Conservation (phyloP, 2,797 vertebrate genomes). For the Pantherophis alleghaniensis region DNA sequence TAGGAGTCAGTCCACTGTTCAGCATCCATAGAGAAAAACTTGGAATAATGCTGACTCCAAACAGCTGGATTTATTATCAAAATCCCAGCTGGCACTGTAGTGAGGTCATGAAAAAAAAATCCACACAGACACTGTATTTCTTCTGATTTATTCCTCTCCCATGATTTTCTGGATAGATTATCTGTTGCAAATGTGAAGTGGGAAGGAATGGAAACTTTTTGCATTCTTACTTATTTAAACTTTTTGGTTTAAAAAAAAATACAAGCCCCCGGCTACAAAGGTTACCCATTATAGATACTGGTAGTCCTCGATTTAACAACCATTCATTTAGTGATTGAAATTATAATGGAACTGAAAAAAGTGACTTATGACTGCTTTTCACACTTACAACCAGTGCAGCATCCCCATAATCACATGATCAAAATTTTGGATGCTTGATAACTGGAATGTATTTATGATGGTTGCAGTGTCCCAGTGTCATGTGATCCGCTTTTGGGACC, state of each 20-base stretch:
- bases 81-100: background rate
- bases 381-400: too few species aligned
- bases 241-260: background rate
- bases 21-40: background rate
- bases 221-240: background rate
- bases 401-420: background rate
- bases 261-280: background rate
- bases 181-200: background rate
- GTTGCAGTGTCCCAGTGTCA: too few species aligned
- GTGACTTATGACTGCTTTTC: background rate
- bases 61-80: constrained; percentile 10
- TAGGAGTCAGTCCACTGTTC: background rate
- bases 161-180: background rate
- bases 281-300: background rate
- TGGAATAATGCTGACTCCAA: background rate
- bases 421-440: background rate
- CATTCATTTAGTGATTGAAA: background rate
- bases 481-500: too few species aligned
- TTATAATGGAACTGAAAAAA: background rate
- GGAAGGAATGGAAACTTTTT: background rate
- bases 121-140: background rate
- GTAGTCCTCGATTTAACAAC: background rate
- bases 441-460: background rate
- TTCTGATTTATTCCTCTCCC: constrained; percentile 1
- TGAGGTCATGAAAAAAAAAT: background rate